Evolutionary conservation across 2,113 vertebrate species (phyloP).

Genomic region (Saccopteryx leptura): DNA sequence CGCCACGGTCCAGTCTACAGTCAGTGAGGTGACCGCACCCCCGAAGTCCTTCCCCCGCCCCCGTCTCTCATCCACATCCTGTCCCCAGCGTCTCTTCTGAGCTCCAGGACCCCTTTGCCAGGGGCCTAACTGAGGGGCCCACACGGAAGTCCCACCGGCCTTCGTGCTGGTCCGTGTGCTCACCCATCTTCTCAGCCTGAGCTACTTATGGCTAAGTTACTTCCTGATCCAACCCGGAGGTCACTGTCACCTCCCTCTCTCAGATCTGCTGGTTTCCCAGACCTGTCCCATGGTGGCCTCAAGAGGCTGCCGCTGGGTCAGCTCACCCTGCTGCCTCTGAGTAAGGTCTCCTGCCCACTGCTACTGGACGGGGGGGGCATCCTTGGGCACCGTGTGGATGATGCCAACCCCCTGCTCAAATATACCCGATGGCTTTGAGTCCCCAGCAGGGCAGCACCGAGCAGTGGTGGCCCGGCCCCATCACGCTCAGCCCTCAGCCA

Average conservation of each 20-base stretch:
- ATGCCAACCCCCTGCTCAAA: neutral
- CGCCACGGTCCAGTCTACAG: too few species aligned
- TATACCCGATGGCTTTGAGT: rapidly evolving
- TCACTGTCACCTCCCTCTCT: neutral
- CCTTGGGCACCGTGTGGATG: too few species aligned
- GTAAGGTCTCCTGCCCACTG: rapidly evolving
- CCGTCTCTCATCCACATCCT: rapidly evolving
- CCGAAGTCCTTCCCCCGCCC: rapidly evolving
- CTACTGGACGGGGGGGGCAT: rapidly evolving
- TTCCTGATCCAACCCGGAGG: neutral
- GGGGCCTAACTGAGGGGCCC: neutral
- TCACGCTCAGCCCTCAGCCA: rapidly evolving
- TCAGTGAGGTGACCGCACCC: too few species aligned
- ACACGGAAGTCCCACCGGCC: rapidly evolving
- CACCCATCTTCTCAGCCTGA: neutral
- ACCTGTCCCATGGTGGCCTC: rapidly evolving
- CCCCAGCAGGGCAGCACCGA: rapidly evolving
- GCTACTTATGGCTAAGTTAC: neutral
- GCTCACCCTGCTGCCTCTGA: too few species aligned
- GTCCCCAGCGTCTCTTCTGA: neutral
- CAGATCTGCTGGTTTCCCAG: neutral
- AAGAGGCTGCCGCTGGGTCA: too few species aligned
- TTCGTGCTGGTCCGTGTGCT: neutral
- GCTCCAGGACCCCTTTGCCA: neutral
- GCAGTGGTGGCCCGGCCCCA: rapidly evolving